Conservation (phyloP, 2,888 invertebrate species). For the Cacoxenus indagator region DNA sequence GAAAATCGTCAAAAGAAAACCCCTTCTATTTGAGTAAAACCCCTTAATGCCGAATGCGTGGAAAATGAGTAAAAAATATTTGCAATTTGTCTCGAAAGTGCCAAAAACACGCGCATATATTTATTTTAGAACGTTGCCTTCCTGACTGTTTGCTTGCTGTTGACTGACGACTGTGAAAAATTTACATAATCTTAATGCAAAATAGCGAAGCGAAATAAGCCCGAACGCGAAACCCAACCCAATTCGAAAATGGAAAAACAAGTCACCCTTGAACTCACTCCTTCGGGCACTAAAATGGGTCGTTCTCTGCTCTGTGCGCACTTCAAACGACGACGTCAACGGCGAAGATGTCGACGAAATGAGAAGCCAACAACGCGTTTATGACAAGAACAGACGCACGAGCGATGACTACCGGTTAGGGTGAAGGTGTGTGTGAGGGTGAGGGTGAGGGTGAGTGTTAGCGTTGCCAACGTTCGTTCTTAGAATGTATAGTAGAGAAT, state of each 20-base stretch:
- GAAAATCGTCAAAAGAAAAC: background rate
- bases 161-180: constrained; percentile 36
- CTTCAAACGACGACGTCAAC: constrained; percentile 3
- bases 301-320: background rate
- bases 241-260: background rate
- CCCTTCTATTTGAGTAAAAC: background rate
- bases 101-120: constrained; percentile 55
- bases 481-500: too few relatives aligned
- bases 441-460: too few relatives aligned
- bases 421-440: too few relatives aligned
- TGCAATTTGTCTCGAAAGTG: constrained; percentile 38
- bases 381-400: constrained; percentile 6
- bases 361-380: background rate
- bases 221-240: background rate
- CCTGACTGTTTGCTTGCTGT: background rate
- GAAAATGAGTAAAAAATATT: constrained; percentile 7
- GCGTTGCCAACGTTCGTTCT: too few relatives aligned
- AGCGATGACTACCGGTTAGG: too few relatives aligned
- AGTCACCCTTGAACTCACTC: background rate
- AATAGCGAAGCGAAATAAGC: constrained; percentile 6
- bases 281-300: background rate
- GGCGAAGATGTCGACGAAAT: too few relatives aligned
- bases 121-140: background rate
- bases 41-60: background rate
- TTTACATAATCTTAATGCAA: constrained; percentile 63